Conservation (phyloP, 53 echinoderm and acorn worm species). For the Actinopyga echinites region DNA sequence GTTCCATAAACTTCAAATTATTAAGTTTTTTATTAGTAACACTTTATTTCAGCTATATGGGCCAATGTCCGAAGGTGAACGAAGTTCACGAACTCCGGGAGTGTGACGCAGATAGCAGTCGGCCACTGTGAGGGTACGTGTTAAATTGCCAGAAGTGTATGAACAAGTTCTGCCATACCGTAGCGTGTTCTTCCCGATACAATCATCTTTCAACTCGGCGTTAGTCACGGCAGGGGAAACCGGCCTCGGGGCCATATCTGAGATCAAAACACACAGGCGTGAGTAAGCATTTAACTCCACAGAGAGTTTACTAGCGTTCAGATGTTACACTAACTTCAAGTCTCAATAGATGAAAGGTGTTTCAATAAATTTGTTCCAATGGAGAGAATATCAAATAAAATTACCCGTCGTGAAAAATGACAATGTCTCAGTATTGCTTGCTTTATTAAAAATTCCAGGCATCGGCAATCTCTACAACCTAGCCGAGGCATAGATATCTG, state of each 20-base stretch:
- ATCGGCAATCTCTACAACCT: no score
- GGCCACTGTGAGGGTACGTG: slow-evolving; percentile 17
- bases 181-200: slow-evolving; percentile 5
- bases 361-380: slow-evolving; percentile 12
- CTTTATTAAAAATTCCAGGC: no score
- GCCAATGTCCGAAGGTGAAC: slow-evolving; percentile 37
- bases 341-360: slow-evolving; percentile 17
- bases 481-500: no score
- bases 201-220: slow-evolving; percentile 23
- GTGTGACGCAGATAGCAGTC: slow-evolving; percentile 5
- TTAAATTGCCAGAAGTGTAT: slow-evolving; percentile 6
- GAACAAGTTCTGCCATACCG: not conserved
- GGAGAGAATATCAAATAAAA: slow-evolving; percentile 23
- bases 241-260: slow-evolving; percentile 31
- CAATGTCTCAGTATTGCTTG: not conserved
- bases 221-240: slow-evolving; percentile 38
- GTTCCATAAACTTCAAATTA: slow-evolving; percentile 46
- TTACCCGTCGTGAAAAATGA: not conserved
- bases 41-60: slow-evolving; percentile 21
- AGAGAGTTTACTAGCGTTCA: slow-evolving; percentile 31
- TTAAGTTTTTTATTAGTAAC: slow-evolving; percentile 26
- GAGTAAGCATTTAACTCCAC: slow-evolving; percentile 12
- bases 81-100: slow-evolving; percentile 22
- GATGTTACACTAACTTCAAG: slow-evolving; percentile 7
- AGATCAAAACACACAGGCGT: slow-evolving; percentile 20